Evolutionary conservation across 2,888 invertebrate genomes (phyloP).

Genomic region (Eupsilia transversa): DNA sequence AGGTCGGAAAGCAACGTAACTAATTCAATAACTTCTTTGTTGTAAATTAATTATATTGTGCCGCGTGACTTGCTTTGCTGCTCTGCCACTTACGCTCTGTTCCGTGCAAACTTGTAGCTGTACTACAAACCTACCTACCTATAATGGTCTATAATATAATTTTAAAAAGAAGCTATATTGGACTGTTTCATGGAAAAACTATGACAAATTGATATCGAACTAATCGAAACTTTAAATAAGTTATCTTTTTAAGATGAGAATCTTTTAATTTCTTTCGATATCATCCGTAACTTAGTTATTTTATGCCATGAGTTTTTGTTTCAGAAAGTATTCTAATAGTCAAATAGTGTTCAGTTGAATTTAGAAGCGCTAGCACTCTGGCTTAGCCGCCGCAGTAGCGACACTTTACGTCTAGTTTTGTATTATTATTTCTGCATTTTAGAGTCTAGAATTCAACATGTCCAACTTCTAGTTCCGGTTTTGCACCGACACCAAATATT

Average conservation of each 20-base stretch:
- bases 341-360: conserved; percentile 10
- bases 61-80: not conserved
- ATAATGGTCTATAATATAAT: not conserved
- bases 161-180: not conserved
- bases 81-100: too few relatives aligned
- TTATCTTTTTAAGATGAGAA: not conserved
- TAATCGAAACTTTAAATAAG: not conserved
- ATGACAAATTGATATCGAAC: not conserved
- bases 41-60: conserved; percentile 18
- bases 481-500: conserved; percentile 10
- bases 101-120: not conserved
- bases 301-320: conserved; percentile 3
- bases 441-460: conserved; percentile 3
- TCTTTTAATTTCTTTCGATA: not conserved
- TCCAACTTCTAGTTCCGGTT: conserved; percentile 20
- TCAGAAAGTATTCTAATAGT: conserved; percentile 17
- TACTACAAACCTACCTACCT: not conserved
- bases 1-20: not conserved
- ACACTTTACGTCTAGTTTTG: conserved; percentile 24
- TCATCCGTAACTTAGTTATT: not conserved
- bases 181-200: not conserved
- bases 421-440: conserved; percentile 45
- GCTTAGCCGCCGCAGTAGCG: not conserved
- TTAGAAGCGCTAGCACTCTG: not conserved
- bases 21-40: conserved; percentile 40